Evolutionary conservation across 1,140 invertebrate species (phyloP).

Genomic region (Drosophila bipectinata): DNA sequence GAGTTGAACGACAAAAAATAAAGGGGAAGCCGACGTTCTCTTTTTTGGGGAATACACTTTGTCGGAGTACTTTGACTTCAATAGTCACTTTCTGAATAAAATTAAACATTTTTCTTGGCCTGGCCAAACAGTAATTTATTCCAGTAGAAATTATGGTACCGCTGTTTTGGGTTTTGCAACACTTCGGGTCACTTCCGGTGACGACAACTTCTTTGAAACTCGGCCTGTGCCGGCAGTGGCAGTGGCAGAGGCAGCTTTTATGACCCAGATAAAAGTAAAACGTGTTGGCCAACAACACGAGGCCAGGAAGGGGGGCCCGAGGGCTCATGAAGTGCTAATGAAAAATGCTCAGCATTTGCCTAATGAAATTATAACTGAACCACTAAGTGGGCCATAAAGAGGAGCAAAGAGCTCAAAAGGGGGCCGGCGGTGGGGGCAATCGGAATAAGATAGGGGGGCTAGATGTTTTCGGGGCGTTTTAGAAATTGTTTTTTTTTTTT

Average conservation of each 20-base stretch:
- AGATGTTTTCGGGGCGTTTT: conserved; percentile 45
- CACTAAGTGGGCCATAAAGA: conserved; percentile 70
- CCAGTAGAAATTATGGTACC: conserved; percentile 51
- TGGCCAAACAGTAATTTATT: conserved; percentile 62
- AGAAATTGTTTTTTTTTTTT: conserved; percentile 35
- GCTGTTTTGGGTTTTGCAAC: conserved; percentile 43
- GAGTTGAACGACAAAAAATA: conserved; percentile 9
- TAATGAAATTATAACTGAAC: conserved; percentile 77
- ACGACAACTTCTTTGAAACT: conserved; percentile 52
- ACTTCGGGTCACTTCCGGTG: conserved; percentile 65
- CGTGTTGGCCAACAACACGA: conserved; percentile 67
- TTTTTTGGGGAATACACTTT: conserved; percentile 10
- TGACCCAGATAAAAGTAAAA: conserved; percentile 77
- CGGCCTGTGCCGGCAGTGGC: conserved; percentile 48
- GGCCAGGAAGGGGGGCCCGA: neutral
- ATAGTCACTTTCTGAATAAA: neutral
- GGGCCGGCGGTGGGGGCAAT: neutral
- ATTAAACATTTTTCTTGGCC: conserved; percentile 13
- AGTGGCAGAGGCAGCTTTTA: conserved; percentile 47
- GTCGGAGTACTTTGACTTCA: neutral
- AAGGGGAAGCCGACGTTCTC: conserved; percentile 12
- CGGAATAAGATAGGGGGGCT: neutral
- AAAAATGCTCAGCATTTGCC: conserved; percentile 78
- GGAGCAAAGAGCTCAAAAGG: conserved; percentile 10
- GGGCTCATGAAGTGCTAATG: conserved; percentile 68